Conservation (phyloP, 2,888 invertebrate species). For the Nephrotoma guestfalica region DNA sequence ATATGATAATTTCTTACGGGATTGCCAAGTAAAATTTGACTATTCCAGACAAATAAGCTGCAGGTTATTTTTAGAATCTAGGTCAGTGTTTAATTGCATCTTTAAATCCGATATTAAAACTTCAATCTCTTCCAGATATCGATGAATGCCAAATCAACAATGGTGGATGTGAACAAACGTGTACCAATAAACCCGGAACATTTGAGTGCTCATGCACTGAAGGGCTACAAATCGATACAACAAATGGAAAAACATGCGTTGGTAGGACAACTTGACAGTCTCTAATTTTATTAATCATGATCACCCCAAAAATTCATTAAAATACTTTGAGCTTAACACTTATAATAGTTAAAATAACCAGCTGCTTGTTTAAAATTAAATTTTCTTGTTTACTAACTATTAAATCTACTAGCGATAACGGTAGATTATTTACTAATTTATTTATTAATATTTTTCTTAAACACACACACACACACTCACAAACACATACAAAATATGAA, state of each 20-base stretch:
- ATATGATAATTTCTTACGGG: too few relatives aligned
- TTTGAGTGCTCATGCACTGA: slow-evolving; percentile 38
- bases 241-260: slow-evolving; percentile 33
- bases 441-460: not conserved
- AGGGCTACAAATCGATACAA: slow-evolving; percentile 35
- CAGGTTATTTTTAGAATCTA: too few relatives aligned
- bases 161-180: slow-evolving; percentile 39
- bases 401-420: not conserved
- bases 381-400: not conserved
- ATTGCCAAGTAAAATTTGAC: too few relatives aligned
- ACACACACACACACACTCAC: not conserved
- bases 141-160: slow-evolving; percentile 39
- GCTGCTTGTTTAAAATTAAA: not conserved
- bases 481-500: slow-evolving; percentile 5
- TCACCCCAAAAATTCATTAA: not conserved
- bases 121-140: slow-evolving; percentile 31
- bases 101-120: too few relatives aligned
- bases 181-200: slow-evolving; percentile 41
- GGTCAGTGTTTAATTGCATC: too few relatives aligned
- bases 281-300: not conserved
- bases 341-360: not conserved
- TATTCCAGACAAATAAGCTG: too few relatives aligned
- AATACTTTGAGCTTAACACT: not conserved
- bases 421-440: not conserved
- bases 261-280: slow-evolving; percentile 26